phyloP scores from a whole-genome alignment of 1,140 invertebrate genomes.

The Latrodectus geometricus region DNA sequence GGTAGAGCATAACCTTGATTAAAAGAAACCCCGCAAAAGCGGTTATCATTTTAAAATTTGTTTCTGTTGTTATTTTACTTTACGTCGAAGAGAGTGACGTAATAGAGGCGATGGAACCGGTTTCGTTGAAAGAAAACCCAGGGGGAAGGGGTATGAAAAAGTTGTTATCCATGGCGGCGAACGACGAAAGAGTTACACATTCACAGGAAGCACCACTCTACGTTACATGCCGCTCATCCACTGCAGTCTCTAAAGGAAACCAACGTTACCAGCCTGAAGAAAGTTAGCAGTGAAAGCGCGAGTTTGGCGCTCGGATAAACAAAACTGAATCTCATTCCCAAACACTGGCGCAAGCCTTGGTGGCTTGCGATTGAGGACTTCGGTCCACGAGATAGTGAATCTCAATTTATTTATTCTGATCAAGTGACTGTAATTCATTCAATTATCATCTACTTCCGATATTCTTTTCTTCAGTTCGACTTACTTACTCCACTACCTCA shows the following conservation, averaged over 20 bases:
- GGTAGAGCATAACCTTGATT: constrained; percentile 16
- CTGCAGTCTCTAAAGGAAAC: background rate
- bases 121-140: constrained; percentile 30
- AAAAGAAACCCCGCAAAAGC: too few relatives aligned
- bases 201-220: background rate
- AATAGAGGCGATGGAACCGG: constrained; percentile 30
- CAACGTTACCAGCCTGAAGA: background rate
- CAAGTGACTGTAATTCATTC: constrained; percentile 21
- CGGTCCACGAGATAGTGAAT: background rate
- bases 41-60: background rate
- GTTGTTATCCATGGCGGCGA: constrained; percentile 38
- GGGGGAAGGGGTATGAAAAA: constrained; percentile 14
- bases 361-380: constrained; percentile 14
- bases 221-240: constrained; percentile 8
- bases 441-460: background rate
- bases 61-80: background rate
- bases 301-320: background rate
- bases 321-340: background rate
- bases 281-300: background rate
- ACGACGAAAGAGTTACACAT: constrained; percentile 47
- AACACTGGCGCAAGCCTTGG: constrained; percentile 1
- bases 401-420: background rate
- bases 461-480: constrained; percentile 1
- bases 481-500: background rate
- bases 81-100: constrained; percentile 24